Evolutionary conservation across 2,888 invertebrate species (phyloP), one percentile per base, ranked within the genome.

Genomic region (Drosophila dives): DNA sequence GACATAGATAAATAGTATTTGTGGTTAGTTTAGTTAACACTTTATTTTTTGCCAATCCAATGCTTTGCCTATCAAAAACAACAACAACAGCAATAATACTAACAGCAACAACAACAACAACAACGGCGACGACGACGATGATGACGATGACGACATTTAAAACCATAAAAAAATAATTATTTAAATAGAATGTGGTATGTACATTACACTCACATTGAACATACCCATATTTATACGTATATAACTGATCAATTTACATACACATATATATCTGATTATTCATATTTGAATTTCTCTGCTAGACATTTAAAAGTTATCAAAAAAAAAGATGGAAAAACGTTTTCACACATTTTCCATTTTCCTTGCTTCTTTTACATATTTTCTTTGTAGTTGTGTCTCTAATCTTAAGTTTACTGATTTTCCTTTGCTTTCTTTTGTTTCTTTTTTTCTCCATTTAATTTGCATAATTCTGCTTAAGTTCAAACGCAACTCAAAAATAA

Each of bases 121-220:
- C 59, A 40, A 60, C 64, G 42, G 58, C 61, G 42, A 61, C 42
- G 45, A 29, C 17, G 53, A 67, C 48, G 49, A 68, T 26, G 12
- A 65, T 40, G 49, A 59, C 64, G 36, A 54, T 29, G 49, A 58
- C 54, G 49, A 72, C 67, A 72, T 55, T 71, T 48, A 72, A 63
- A 36, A 56, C 42, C 11, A 45, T 50, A 38, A n/a, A n/a, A 40
- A 64, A 62, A 76, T 48, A 50, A 48, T 12, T 12, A 51, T 26
- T 20, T 55, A 53, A 23, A 40, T 20, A 12, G 15, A 54, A 17
- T 12, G 26, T n/a, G 15, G 23, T 45, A n/a, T 40, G 40, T 0
- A n/a, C n/a, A 15, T 55, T 74, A 26, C 61, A 56, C 53, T 60
- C 38, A 75, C 58, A 68, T 54, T 73, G 33, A 45, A 60, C 54